These are phyloP conservation scores for Aegypius monachus DNA, from an alignment of 2,113 vertebrate genomes.

Conservation along the genomic window DNA sequence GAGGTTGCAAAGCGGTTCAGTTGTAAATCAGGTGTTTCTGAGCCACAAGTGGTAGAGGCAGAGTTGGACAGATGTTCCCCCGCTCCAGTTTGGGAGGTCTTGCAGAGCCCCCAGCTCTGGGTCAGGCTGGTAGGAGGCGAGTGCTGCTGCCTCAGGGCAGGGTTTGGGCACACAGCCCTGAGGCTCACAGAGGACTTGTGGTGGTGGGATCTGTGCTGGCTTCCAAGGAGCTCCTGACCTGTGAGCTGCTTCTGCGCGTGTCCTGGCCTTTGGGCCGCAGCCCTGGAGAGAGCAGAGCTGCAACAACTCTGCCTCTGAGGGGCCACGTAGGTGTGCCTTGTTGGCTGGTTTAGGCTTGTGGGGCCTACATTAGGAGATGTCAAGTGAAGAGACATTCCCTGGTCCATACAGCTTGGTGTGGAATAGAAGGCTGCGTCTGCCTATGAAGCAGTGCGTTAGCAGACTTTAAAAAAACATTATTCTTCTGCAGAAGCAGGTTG, in stretches of 20 bases:
- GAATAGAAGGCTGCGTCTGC: not conserved
- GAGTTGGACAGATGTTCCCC: not conserved
- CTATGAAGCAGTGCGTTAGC: not conserved
- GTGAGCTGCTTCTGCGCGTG: not conserved
- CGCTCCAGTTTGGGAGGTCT: not conserved
- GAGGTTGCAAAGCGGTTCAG: not conserved
- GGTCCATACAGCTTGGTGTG: not conserved
- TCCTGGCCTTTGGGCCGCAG: not conserved
- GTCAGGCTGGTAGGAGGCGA: not conserved
- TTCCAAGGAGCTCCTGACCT: not conserved
- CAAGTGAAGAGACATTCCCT: not conserved
- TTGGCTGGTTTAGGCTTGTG: not conserved
- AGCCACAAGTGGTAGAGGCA: not conserved
- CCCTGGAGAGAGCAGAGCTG: not conserved
- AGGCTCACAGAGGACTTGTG: not conserved
- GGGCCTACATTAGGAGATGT: not conserved
- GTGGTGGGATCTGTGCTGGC: not conserved
- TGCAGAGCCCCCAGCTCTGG: not conserved
- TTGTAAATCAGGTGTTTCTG: not conserved
- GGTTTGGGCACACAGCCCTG: not conserved
- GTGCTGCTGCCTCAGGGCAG: not conserved
- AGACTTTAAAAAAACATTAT: not conserved
- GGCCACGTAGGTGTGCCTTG: accelerated
- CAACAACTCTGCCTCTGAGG: not conserved
- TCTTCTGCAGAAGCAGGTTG: not conserved